A percentile compares a stretch with the other conserved stretches of the same genome.
Evolutionary conservation across 2,797 vertebrate species (phyloP).

Genomic region (Lerista edwardsae): DNA sequence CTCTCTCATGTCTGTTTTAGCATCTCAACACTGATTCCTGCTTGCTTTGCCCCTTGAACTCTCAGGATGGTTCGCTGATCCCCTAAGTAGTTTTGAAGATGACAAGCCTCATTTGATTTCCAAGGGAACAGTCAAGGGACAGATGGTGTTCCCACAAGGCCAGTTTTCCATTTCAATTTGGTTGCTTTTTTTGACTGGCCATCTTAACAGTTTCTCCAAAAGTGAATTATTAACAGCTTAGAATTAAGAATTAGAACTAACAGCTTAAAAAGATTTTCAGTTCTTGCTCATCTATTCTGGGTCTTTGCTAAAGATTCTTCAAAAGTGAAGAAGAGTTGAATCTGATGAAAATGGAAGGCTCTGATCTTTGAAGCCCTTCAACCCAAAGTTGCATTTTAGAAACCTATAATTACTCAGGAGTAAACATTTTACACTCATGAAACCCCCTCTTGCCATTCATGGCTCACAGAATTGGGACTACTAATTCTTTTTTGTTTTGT

Average conservation of each 20-base stretch:
- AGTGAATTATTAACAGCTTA: not conserved
- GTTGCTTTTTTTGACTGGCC: not conserved
- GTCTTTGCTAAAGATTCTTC: slow-evolving; percentile 16
- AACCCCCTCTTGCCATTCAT: not conserved
- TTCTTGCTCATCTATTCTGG: not conserved
- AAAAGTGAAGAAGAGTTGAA: slow-evolving; percentile 19
- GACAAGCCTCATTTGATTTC: not conserved
- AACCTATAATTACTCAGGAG: not conserved
- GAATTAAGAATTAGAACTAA: too few relatives aligned
- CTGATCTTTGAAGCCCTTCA: not conserved
- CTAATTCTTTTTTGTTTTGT: not conserved
- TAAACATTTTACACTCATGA: not conserved
- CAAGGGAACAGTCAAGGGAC: not conserved
- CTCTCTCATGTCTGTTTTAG: not conserved
- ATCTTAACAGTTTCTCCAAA: not conserved
- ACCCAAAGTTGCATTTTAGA: not conserved
- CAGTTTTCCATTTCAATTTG: not conserved
- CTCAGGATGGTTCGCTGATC: slow-evolving; percentile 17
- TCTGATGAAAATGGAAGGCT: slow-evolving; percentile 15
- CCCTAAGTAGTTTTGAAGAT: slow-evolving; percentile 6
- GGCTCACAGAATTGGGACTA: not conserved
- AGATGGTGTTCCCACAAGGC: slow-evolving; percentile 12
- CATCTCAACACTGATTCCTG: not conserved
- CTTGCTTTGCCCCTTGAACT: not conserved
- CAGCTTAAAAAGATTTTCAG: slow-evolving; percentile 5